Conservation (phyloP, 2,113 vertebrate genomes). For the Toxostoma redivivum region DNA sequence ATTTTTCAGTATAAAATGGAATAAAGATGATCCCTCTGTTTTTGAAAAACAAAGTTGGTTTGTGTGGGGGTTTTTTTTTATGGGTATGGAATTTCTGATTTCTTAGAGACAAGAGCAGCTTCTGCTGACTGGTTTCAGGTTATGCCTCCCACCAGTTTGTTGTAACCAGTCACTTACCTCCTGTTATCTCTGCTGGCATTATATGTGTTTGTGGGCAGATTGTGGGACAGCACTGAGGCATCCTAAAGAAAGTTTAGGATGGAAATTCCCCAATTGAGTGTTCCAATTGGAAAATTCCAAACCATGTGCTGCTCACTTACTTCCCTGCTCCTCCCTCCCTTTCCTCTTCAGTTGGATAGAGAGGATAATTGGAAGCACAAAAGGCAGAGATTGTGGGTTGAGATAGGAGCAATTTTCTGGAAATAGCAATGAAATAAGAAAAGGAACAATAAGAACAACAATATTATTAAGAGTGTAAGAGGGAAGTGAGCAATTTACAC, state of each 20-base stretch:
- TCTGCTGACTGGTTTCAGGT: not conserved
- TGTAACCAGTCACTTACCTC: not conserved
- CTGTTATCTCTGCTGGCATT: not conserved
- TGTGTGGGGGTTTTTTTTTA: not conserved
- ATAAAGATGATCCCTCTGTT: not conserved
- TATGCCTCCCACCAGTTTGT: not conserved
- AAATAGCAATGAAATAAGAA: not conserved
- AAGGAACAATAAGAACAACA: not conserved
- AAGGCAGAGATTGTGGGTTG: not conserved
- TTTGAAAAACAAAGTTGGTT: not conserved
- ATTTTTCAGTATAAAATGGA: not conserved
- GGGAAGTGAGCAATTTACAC: not conserved
- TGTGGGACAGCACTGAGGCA: not conserved
- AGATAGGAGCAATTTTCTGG: not conserved
- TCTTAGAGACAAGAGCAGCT: not conserved
- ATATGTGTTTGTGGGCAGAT: not conserved
- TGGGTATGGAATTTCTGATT: not conserved
- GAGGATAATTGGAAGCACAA: not conserved
- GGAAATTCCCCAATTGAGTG: not conserved
- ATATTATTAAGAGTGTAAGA: not conserved
- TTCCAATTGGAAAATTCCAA: not conserved
- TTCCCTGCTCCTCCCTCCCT: fast-evolving
- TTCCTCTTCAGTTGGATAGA: not conserved
- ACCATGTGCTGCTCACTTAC: not conserved
- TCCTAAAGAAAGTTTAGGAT: not conserved